Evolutionary conservation across 2,888 invertebrate species (phyloP).

Genomic region (Chloroclystis v-ata): DNA sequence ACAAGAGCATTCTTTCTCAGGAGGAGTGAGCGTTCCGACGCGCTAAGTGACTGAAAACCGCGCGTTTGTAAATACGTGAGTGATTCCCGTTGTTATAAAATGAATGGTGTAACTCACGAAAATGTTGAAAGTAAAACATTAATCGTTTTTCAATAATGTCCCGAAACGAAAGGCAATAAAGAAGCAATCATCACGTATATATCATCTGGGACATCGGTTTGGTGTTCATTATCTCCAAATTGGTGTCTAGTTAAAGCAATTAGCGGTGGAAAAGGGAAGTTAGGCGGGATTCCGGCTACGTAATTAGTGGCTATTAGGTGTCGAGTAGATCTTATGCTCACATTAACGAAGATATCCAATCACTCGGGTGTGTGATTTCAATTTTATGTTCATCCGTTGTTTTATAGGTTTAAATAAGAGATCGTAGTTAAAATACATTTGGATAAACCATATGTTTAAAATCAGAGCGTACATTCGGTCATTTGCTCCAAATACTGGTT

Average conservation of each 20-base stretch:
- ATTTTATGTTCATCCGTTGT: slow-evolving; percentile 32
- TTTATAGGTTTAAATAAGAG: slow-evolving; percentile 48
- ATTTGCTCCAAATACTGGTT: slow-evolving; percentile 10
- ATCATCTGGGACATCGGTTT: slow-evolving; percentile 18
- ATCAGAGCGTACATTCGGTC: slow-evolving; percentile 29
- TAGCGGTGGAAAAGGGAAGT: slow-evolving; percentile 11
- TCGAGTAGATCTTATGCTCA: slow-evolving; percentile 25
- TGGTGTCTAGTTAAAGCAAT: slow-evolving; percentile 17
- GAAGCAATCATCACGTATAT: slow-evolving; percentile 23
- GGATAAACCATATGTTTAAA: slow-evolving; percentile 31
- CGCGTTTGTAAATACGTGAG: too few relatives aligned
- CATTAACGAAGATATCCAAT: slow-evolving; percentile 30
- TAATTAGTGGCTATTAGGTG: slow-evolving; percentile 22
- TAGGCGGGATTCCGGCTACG: slow-evolving; percentile 10
- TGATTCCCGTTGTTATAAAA: too few relatives aligned
- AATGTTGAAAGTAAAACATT: background rate
- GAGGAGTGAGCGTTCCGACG: too few relatives aligned
- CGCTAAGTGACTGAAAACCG: too few relatives aligned
- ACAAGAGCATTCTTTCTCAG: too few relatives aligned
- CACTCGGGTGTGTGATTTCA: slow-evolving; percentile 30
- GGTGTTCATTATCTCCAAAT: slow-evolving; percentile 14
- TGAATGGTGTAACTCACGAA: too few relatives aligned
- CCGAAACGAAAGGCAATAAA: slow-evolving; percentile 25
- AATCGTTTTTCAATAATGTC: slow-evolving; percentile 29
- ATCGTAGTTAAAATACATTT: slow-evolving; percentile 41